Evolutionary conservation across 1,140 invertebrate genomes (phyloP).

Genomic region (Homarus americanus): DNA sequence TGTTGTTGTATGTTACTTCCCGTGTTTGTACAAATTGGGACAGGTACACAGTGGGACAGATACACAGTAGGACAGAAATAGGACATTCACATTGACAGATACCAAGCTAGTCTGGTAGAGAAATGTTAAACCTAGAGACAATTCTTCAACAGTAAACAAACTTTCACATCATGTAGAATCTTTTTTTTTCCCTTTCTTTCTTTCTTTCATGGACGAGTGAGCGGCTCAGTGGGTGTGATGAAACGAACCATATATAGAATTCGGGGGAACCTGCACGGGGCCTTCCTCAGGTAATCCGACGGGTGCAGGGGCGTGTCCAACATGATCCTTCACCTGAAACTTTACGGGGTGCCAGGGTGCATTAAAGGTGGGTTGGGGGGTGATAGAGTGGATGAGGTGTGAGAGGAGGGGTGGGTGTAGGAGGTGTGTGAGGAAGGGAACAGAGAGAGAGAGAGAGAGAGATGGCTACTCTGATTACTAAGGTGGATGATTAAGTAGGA

Average conservation of each 20-base stretch:
- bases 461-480: too few species aligned
- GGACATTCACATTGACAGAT: not conserved
- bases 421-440: too few species aligned
- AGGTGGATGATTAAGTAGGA: too few species aligned
- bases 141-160: not conserved
- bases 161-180: too few species aligned
- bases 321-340: not conserved
- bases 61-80: too few species aligned
- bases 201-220: not conserved
- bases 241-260: not conserved
- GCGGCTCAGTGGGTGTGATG: not conserved
- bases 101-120: not conserved
- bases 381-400: too few species aligned
- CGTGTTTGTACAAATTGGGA: too few species aligned
- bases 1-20: too few species aligned
- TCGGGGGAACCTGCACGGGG: not conserved
- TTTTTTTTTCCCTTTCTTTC: too few species aligned
- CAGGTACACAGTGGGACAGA: too few species aligned
- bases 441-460: too few species aligned
- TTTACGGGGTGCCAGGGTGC: not conserved
- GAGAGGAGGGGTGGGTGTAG: not conserved
- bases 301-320: not conserved
- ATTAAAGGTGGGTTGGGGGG: too few species aligned
- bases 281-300: not conserved
- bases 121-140: not conserved